Evolutionary conservation across 2,888 invertebrate genomes (phyloP).

Genomic region (Rutpela maculata): DNA sequence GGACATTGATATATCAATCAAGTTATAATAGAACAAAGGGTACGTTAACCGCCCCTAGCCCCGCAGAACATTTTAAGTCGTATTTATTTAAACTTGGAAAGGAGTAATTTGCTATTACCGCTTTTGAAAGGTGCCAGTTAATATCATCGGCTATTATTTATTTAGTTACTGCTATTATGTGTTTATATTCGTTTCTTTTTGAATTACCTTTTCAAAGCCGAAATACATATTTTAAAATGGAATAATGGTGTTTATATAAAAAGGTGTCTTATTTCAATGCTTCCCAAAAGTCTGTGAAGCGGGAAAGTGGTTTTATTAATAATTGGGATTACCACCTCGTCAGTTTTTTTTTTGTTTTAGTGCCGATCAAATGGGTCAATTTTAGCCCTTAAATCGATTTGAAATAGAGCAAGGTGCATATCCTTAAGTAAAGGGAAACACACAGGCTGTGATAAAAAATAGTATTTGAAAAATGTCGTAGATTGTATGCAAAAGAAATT

Average conservation of each 20-base stretch:
- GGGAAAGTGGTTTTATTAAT: too few relatives aligned
- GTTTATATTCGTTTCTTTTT: slow-evolving; percentile 2
- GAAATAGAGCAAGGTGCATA: too few relatives aligned
- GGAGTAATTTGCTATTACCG: slow-evolving; percentile 11
- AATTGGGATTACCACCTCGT: too few relatives aligned
- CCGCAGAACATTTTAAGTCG: not conserved
- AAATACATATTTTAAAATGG: not conserved
- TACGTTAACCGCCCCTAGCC: slow-evolving; percentile 27
- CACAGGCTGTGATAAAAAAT: too few relatives aligned
- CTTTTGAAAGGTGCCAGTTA: not conserved
- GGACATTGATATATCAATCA: slow-evolving; percentile 63
- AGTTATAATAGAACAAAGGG: slow-evolving; percentile 44
- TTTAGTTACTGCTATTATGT: not conserved
- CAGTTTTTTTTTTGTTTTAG: too few relatives aligned
- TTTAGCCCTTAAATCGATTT: too few relatives aligned
- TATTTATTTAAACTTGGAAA: slow-evolving; percentile 20
- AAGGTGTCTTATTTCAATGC: not conserved
- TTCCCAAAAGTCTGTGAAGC: not conserved
- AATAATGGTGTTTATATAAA: not conserved
- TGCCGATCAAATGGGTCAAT: too few relatives aligned
- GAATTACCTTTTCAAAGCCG: not conserved
- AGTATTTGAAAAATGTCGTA: too few relatives aligned
- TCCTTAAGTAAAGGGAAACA: too few relatives aligned
- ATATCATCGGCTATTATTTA: not conserved
- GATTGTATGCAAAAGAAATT: too few relatives aligned